Evolutionary conservation across 2,797 vertebrate genomes (phyloP).

Genomic region (Cephalopachus bancanus): DNA sequence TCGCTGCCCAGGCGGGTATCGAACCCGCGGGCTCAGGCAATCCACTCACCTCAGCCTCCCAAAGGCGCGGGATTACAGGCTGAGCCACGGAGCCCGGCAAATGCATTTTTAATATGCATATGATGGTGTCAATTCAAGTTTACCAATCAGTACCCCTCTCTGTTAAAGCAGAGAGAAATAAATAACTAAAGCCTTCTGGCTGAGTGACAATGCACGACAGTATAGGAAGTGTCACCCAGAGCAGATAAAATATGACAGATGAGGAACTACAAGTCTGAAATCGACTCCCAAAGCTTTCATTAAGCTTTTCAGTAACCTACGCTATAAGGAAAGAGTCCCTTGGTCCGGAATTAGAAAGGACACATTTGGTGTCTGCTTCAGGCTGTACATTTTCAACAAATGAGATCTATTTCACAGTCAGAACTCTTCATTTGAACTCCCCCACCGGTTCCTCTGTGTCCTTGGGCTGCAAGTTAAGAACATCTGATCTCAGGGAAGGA

Average conservation of each 20-base stretch:
- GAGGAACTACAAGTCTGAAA: slow-evolving; percentile 60
- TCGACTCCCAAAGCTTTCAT: slow-evolving; percentile 36
- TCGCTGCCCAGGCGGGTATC: too few relatives aligned
- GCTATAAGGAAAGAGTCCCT: slow-evolving; percentile 16
- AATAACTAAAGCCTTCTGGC: slow-evolving; percentile 15
- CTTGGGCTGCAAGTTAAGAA: background rate
- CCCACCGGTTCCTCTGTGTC: background rate
- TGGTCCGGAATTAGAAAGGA: slow-evolving; percentile 60
- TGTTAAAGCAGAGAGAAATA: slow-evolving; percentile 50
- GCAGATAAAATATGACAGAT: slow-evolving; percentile 51
- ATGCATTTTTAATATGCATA: background rate
- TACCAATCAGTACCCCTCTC: background rate
- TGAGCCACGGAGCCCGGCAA: too few relatives aligned
- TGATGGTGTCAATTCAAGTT: slow-evolving; percentile 10
- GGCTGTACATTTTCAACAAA: slow-evolving; percentile 46
- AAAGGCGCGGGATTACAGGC: too few relatives aligned
- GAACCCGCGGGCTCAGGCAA: too few relatives aligned
- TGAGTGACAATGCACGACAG: background rate
- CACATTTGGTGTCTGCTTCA: slow-evolving; percentile 43
- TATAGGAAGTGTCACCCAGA: slow-evolving; percentile 1
- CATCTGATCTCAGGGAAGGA: slow-evolving; percentile 15
- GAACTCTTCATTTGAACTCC: slow-evolving; percentile 5
- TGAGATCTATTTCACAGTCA: slow-evolving; percentile 31
- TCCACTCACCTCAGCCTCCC: too few relatives aligned
- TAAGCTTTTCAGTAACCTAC: background rate